Evolutionary conservation across 2,797 vertebrate species (phyloP), one percentile per base, ranked within the genome.

Genomic region (Gymnoscopelus braueri): DNA sequence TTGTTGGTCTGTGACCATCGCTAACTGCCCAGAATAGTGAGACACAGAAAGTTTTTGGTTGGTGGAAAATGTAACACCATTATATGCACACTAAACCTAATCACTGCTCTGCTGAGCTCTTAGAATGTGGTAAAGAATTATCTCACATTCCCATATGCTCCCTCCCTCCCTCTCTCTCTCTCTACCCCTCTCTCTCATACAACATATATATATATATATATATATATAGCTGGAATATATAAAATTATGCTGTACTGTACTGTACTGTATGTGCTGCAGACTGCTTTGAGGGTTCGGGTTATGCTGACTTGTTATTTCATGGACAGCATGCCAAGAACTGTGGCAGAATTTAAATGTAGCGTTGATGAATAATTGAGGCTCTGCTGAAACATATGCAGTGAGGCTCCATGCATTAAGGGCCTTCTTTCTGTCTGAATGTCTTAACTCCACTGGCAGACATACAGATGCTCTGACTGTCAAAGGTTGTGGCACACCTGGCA

Each of bases 111-210:
- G 65, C 74, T 78, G 78, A 74, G 67, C 75, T 73, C 58, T 62
- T 65, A 39, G 7, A 39, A 39, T 39, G 35, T 4, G 35, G 7
- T 39, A 7, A 39, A 39, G 5, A 39, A 85, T 86, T 74, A 81
- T 81, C 77, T 81, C 76, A 59, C 69, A 66, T 71, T 60, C 49
- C 77, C 63, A 65, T 81, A 78, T 79, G 75, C 69, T 67, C 64
- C 32, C 29, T 80, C 67, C 55, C 62, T 55, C 61, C 62, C 29
- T 32, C 29, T 32, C 29, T 32, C 29, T 32, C 29, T 32, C 29
- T 32, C 29, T 29, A 3, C 5, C 29, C 5, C 29, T 32, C 29
- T 32, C 29, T 32, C 19, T 19, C 5, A 2, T 32, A 32, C 32
- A 32, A 5, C 5, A 32, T 35, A 35, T 35, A 35, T 35, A 35